Percentiles rank a stretch among this genome's conserved stretches.
These are phyloP conservation scores for Lithobates sylvaticus DNA, from an alignment of 2,797 vertebrate species.

Conservation along the genomic window DNA sequence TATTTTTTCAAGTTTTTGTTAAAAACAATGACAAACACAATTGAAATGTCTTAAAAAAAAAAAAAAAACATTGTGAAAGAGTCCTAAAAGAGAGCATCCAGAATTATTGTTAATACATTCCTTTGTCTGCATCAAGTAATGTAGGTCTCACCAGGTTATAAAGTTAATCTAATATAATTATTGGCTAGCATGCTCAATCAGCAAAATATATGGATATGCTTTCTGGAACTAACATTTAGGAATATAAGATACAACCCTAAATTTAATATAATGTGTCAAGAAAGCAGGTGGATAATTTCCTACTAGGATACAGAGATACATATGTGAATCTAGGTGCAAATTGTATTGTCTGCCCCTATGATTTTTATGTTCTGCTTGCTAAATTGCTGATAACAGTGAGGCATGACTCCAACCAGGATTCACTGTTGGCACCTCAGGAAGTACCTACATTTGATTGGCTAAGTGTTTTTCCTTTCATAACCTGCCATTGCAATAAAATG, in stretches of 20 bases:
- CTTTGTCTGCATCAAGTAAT: too few species aligned
- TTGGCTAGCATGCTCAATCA: background rate
- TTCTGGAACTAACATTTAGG: background rate
- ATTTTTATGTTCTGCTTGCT: constrained; percentile 34
- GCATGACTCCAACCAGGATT: background rate
- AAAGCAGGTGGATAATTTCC: constrained; percentile 1
- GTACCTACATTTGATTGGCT: constrained; percentile 2
- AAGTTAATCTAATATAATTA: background rate
- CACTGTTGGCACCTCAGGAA: constrained; percentile 14
- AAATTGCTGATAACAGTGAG: constrained; percentile 26
- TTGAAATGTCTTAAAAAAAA: too few species aligned
- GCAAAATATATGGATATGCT: background rate
- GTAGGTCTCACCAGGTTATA: background rate
- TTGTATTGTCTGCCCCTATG: background rate
- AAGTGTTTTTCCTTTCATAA: background rate
- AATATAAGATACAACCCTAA: background rate
- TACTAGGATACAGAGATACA: constrained; percentile 2
- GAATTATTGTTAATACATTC: too few species aligned
- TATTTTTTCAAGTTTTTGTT: too few species aligned
- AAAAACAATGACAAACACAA: too few species aligned
- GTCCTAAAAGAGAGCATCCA: too few species aligned
- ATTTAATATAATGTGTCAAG: background rate
- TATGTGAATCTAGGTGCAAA: constrained; percentile 25
- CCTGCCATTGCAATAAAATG: background rate
- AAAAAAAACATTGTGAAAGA: too few species aligned